Evolutionary conservation across 92 coral and sea anemone species (phyloP).

Genomic region (Heteractis magnifica): DNA sequence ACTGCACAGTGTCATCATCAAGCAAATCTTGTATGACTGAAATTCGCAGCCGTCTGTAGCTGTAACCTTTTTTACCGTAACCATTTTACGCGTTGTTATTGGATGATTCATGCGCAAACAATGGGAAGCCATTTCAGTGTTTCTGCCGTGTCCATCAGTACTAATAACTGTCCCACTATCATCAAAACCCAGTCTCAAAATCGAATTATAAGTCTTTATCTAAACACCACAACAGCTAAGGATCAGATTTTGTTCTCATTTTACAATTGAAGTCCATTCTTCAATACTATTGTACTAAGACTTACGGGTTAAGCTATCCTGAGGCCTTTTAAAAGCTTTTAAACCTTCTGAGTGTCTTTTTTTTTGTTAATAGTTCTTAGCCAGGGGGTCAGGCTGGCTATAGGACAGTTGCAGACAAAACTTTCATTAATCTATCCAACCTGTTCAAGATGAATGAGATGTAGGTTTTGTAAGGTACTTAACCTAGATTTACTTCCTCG

Average conservation of each 20-base stretch:
- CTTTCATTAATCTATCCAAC: neutral
- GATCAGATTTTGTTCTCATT: neutral
- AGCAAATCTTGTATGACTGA: no score
- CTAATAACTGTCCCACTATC: no score
- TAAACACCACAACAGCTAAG: neutral
- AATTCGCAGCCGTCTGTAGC: no score
- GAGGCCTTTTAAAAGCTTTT: neutral
- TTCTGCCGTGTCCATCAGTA: no score
- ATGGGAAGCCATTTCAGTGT: no score
- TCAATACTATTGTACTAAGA: neutral
- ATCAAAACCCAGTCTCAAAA: neutral
- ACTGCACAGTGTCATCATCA: neutral
- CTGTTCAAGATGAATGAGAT: neutral
- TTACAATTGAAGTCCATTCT: neutral
- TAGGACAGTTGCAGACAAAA: neutral
- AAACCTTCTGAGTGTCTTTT: no score
- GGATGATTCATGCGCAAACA: no score
- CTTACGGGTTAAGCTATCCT: neutral
- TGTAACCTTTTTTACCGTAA: no score
- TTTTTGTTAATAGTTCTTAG: no score
- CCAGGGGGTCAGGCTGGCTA: no score
- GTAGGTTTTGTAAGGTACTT: conserved; percentile 2
- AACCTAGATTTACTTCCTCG: neutral
- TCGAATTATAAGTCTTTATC: conserved; percentile 6
- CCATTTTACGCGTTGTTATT: no score